Evolutionary conservation across 2,888 invertebrate species (phyloP), one percentile per base, ranked within the genome.

Genomic region (Watsonalla binaria): DNA sequence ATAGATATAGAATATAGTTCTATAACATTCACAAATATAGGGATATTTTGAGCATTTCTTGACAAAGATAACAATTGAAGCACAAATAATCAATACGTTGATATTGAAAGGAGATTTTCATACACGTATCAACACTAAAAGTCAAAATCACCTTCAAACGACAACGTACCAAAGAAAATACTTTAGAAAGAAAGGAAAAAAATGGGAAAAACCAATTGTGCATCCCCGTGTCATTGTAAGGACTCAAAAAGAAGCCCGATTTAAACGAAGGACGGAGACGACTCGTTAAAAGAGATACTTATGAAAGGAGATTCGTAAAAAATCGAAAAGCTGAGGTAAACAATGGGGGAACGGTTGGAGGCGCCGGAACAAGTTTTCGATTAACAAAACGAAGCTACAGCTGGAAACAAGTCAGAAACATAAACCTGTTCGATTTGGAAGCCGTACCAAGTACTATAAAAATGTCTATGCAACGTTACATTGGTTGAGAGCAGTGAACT

Each of bases 241-340:
- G 59, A 74, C 65, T 70, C 73, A 61, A 66, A 77, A 74, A 77
- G 74, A 72, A 76, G 71, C 67, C 64, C 70, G 70, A 74, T 76
- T 74, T 67, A 76, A 74, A 71, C 66, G 72, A 74, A 70, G 66
- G 66, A 76, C 66, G 70, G 61, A 68, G 70, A 74, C 68, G 68
- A 74, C 70, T 78, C 70, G 69, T 71, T 80, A 76, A 76, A 77
- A 76, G 66, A 74, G 70, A 75, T 76, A 76, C 76, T 79, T 75
- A 75, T 72, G 67, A 78, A 73, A 68, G 69, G 59, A 74, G 70
- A 72, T 74, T 78, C 71, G 62, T 57, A 64, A 59, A 71, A 78
- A 78, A 79, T 67, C 67, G 57, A 73, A 73, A 72, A 71, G 63
- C 67, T 69, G 68, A 67, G 56, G 70, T 67, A 78, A 76, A 83